These are phyloP conservation scores for Dynastes tityus DNA, from an alignment of 2,888 invertebrate genomes.

Conservation along the genomic window DNA sequence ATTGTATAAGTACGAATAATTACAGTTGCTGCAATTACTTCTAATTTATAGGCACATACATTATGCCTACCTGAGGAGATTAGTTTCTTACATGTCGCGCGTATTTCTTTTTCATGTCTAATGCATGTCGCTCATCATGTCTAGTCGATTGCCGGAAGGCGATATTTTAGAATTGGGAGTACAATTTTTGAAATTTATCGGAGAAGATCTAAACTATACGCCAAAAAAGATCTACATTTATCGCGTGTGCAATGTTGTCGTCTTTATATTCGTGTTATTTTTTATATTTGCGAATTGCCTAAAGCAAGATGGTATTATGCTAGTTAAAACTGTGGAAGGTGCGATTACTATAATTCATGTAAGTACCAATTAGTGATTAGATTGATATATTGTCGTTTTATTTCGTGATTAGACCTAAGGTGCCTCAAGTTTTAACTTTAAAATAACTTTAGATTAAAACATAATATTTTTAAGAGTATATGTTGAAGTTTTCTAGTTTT, in stretches of 20 bases:
- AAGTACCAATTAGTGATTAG: neutral
- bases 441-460: too few relatives aligned
- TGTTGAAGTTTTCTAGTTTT: too few relatives aligned
- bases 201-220: constrained; percentile 28
- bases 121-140: neutral
- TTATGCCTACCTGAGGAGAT: too few relatives aligned
- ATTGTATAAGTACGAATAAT: too few relatives aligned
- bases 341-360: constrained; percentile 35
- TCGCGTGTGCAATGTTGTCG: constrained; percentile 27
- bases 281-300: constrained; percentile 27
- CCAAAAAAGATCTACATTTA: constrained; percentile 21
- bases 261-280: constrained; percentile 15
- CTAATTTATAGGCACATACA: too few relatives aligned
- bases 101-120: too few relatives aligned
- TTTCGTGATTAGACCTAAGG: too few relatives aligned
- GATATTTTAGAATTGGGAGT: constrained; percentile 44
- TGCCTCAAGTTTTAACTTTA: too few relatives aligned
- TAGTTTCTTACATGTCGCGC: too few relatives aligned
- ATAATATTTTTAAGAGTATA: too few relatives aligned
- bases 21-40: too few relatives aligned
- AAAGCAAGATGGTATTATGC: constrained; percentile 18
- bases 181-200: constrained; percentile 34
- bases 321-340: constrained; percentile 32
- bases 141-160: neutral
- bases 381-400: too few relatives aligned